These are phyloP conservation scores for Saimiri boliviensis DNA, from an alignment of 2,113 vertebrate species.

Conservation along the genomic window DNA sequence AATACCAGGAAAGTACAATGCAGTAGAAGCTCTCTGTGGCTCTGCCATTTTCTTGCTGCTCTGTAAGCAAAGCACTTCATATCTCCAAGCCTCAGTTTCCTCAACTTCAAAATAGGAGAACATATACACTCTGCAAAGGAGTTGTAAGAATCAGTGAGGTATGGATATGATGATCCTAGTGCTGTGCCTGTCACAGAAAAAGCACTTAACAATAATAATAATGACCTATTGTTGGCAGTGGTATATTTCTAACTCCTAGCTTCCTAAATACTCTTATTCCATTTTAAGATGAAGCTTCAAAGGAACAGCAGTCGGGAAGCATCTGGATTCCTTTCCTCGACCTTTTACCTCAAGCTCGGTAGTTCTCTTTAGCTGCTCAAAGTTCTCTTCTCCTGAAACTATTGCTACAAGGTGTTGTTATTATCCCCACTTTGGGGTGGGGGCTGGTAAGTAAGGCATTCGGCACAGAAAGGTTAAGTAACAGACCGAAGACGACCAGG, in stretches of 20 bases:
- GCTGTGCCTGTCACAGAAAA: background rate
- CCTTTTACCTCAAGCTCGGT: background rate
- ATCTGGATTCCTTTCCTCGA: background rate
- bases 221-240: background rate
- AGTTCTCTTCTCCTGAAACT: background rate
- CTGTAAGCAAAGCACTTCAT: background rate
- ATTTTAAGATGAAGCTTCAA: background rate
- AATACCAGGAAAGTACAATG: background rate
- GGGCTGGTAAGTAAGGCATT: rapidly evolving
- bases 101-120: background rate
- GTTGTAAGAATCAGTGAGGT: background rate
- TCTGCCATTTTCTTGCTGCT: background rate
- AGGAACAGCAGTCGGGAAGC: background rate
- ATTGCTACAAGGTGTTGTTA: background rate
- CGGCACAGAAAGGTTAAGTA: background rate
- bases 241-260: background rate
- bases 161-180: background rate
- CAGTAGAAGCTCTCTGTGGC: background rate
- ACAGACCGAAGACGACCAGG: background rate
- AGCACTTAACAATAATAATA: background rate
- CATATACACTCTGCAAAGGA: background rate
- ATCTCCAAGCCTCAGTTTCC: background rate
- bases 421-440: background rate
- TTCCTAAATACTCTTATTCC: background rate
- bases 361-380: background rate